Percentiles rank a stretch among this genome's conserved stretches.
Conservation (phyloP, 2,797 vertebrate genomes). For the Selene dorsalis region DNA sequence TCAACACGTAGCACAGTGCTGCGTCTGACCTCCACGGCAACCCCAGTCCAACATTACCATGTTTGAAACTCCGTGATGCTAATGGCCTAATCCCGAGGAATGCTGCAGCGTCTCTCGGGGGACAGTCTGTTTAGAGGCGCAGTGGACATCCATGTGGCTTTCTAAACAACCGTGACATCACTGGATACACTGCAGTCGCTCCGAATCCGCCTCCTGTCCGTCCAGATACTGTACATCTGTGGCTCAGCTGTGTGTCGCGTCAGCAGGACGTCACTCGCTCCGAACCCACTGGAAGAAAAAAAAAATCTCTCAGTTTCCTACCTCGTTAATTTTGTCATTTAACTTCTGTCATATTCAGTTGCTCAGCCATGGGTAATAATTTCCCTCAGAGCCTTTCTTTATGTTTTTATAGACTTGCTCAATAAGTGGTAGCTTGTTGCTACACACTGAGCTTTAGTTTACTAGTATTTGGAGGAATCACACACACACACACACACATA, state of each 20-base stretch:
- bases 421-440: constrained; percentile 50
- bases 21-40: constrained; percentile 25
- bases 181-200: constrained; percentile 4
- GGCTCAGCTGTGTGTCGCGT: too few relatives aligned
- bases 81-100: constrained; percentile 51
- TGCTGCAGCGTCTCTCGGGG: constrained; percentile 47
- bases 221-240: not conserved
- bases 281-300: too few relatives aligned
- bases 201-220: constrained; percentile 13
- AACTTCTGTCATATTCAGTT: constrained; percentile 2
- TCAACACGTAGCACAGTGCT: constrained; percentile 15
- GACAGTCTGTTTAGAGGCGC: constrained; percentile 43
- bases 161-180: constrained; percentile 34
- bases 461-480: too few relatives aligned
- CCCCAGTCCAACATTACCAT: constrained; percentile 29
- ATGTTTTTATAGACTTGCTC: constrained; percentile 52
- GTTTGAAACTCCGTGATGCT: constrained; percentile 46
- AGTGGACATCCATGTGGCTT: constrained; percentile 39
- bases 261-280: too few relatives aligned
- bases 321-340: not conserved
- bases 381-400: constrained; percentile 42
- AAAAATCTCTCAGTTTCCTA: too few relatives aligned
- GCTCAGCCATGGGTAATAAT: constrained; percentile 37
- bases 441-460: constrained; percentile 39
- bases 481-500: constrained; percentile 11